A percentile compares a stretch with the other conserved stretches of the same genome.
These are phyloP conservation scores for Lomographa bimaculata DNA, from an alignment of 2,888 invertebrate genomes.

Conservation along the genomic window DNA sequence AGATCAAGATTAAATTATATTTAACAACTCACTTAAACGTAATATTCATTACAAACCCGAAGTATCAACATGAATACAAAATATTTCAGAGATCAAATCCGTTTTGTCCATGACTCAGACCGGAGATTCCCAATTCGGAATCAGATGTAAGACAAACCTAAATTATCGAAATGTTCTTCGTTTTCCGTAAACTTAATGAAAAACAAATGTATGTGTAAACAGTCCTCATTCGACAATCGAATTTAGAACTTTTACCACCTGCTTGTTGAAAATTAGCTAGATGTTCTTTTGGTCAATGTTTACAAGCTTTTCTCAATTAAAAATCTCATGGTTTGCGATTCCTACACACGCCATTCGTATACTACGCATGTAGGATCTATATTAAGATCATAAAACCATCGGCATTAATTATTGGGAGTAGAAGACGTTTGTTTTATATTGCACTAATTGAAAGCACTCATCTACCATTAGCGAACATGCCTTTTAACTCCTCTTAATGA, in stretches of 20 bases:
- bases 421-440: conserved; percentile 11
- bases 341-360: conserved; percentile 9
- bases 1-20: conserved; percentile 14
- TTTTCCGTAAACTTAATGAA: conserved; percentile 41
- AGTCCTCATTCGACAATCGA: conserved; percentile 15
- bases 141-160: conserved; percentile 28
- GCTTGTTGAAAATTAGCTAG: not conserved
- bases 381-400: conserved; percentile 6
- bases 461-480: conserved; percentile 8
- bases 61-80: conserved; percentile 26
- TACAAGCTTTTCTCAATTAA: too few relatives aligned
- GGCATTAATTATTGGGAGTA: too few relatives aligned
- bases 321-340: too few relatives aligned
- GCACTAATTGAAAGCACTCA: conserved; percentile 18
- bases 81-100: conserved; percentile 38
- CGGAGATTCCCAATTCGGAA: conserved; percentile 40
- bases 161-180: conserved; percentile 30
- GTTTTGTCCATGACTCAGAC: conserved; percentile 31
- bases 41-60: conserved; percentile 7
- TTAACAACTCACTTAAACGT: conserved; percentile 17
- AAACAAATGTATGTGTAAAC: conserved; percentile 41
- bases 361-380: conserved; percentile 8
- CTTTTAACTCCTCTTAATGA: too few relatives aligned
- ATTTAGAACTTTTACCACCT: conserved; percentile 5
- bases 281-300: too few relatives aligned